phyloP scores from a whole-genome alignment of 2,797 vertebrate genomes.

The Pseudomugil tenellus region DNA sequence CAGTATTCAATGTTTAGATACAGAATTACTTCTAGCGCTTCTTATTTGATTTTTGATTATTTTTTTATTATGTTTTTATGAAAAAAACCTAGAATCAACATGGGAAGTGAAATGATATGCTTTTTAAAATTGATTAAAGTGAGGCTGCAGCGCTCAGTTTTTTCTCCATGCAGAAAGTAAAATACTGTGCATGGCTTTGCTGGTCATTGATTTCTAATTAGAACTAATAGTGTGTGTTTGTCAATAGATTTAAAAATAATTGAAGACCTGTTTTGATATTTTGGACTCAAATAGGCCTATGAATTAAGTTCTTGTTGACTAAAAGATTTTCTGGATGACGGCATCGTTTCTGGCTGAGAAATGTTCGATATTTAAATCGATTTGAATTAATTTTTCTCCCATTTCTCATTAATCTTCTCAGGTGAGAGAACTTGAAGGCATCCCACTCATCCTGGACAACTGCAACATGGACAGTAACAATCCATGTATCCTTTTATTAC shows the following conservation, averaged over 20 bases:
- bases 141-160: background rate
- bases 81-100: background rate
- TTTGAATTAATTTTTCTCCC: background rate
- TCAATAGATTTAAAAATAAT: background rate
- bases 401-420: constrained; percentile 60
- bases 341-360: background rate
- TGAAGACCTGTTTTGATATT: background rate
- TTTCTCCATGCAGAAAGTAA: background rate
- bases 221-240: background rate
- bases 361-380: background rate
- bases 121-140: background rate
- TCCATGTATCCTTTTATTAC: constrained; percentile 95
- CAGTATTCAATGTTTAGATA: too few relatives aligned
- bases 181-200: background rate
- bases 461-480: constrained; percentile 95
- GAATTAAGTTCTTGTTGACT: background rate
- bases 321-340: background rate
- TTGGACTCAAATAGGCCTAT: too few relatives aligned
- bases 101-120: background rate
- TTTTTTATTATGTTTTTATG: background rate
- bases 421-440: constrained; percentile 91
- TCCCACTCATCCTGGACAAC: constrained; percentile 94
- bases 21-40: background rate
- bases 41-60: background rate
- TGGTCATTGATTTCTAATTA: background rate